phyloP scores from a whole-genome alignment of 2,888 invertebrate genomes.

The Acanthosoma haemorrhoidale region DNA sequence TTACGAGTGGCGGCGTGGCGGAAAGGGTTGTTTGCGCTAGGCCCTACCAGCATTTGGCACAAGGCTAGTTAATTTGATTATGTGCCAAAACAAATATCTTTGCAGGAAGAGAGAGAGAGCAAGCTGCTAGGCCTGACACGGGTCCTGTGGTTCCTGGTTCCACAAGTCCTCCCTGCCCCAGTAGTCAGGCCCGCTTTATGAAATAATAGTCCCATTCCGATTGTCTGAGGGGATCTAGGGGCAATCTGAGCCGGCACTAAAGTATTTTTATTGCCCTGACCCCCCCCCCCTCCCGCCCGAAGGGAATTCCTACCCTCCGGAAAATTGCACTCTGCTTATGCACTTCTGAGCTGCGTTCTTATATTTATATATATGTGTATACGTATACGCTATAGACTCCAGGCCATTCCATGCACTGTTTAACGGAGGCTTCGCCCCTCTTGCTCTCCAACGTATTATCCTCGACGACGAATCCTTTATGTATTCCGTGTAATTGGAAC shows the following conservation, averaged over 20 bases:
- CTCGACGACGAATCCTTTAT: background rate
- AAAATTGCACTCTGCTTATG: background rate
- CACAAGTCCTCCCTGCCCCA: background rate
- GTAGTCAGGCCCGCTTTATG: background rate
- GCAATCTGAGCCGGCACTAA: background rate
- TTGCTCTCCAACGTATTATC: background rate
- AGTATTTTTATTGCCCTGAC: background rate
- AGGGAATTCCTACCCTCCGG: background rate
- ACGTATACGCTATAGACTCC: too few species aligned
- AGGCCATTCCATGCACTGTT: background rate
- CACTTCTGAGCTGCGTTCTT: background rate
- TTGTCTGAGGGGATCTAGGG: too few species aligned
- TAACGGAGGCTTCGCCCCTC: background rate
- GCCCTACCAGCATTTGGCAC: slow-evolving; percentile 31
- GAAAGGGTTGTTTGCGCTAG: background rate
- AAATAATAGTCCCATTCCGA: background rate
- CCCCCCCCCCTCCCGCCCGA: background rate
- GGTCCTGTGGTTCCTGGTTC: background rate
- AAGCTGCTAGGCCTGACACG: background rate
- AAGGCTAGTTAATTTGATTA: slow-evolving; percentile 35
- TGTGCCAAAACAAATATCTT: slow-evolving; percentile 30
- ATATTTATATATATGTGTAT: too few species aligned
- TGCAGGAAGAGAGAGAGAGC: too few species aligned
- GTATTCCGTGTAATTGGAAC: background rate
- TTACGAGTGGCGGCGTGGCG: background rate